Evolutionary conservation across 2,888 invertebrate genomes (phyloP).

Genomic region (Drosophila cognata): DNA sequence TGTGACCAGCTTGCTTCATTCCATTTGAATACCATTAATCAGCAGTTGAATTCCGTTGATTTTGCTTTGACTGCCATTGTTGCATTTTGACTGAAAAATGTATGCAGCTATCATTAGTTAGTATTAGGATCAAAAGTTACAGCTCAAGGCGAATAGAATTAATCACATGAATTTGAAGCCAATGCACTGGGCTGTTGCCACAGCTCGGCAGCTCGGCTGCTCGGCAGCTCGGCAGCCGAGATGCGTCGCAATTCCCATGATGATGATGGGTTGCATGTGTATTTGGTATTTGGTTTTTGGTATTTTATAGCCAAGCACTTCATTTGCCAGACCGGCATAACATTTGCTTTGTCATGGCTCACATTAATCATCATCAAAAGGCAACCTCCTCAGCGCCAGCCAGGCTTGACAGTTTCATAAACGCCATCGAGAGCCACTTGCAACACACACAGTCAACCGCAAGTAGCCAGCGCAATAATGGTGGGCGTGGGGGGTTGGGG

Average conservation of each 20-base stretch:
- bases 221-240: conserved; percentile 7
- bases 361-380: conserved; percentile 78
- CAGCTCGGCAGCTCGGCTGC: conserved; percentile 1
- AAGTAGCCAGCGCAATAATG: conserved; percentile 62
- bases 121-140: conserved; percentile 17
- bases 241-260: conserved; percentile 10
- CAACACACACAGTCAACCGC: conserved; percentile 57
- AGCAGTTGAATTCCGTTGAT: not conserved
- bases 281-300: conserved; percentile 20
- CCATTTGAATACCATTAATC: conserved; percentile 1
- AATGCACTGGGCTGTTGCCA: conserved; percentile 42
- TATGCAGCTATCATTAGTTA: conserved; percentile 20
- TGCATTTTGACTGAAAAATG: conserved; percentile 1
- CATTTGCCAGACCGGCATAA: conserved; percentile 56
- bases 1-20: not conserved
- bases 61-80: not conserved
- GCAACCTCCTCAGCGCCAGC: conserved; percentile 29
- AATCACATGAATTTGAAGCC: conserved; percentile 36
- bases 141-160: conserved; percentile 41
- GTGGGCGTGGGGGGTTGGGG: conserved; percentile 1
- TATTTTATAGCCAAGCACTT: conserved; percentile 47
- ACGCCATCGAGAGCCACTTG: conserved; percentile 67
- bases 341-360: conserved; percentile 77
- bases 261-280: not conserved
- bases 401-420: conserved; percentile 73